phyloP scores from a whole-genome alignment of 2,113 vertebrate genomes.

The Halcyon senegalensis region DNA sequence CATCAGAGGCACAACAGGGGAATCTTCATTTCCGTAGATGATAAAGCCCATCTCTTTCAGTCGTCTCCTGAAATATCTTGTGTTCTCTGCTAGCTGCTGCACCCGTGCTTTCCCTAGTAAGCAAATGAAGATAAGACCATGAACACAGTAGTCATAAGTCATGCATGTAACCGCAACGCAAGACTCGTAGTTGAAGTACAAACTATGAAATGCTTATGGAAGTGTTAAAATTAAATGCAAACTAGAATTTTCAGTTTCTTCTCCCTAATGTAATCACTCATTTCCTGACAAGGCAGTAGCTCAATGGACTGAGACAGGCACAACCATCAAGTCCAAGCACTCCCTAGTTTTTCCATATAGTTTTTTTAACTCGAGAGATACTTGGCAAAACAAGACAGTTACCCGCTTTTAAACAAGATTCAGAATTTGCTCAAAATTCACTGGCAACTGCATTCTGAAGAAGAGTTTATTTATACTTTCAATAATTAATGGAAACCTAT shows the following conservation, averaged over 20 bases:
- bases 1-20: conserved; percentile 95
- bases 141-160: background rate
- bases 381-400: background rate
- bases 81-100: conserved; percentile 90
- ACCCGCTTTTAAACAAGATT: background rate
- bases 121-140: background rate
- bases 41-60: conserved; percentile 93
- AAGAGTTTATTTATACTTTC: background rate
- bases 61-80: conserved; percentile 89
- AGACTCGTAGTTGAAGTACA: background rate
- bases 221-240: background rate
- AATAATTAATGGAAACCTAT: background rate
- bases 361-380: background rate
- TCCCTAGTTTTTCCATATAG: background rate
- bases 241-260: background rate
- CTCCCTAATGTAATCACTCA: background rate
- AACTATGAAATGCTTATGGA: background rate
- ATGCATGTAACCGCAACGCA: background rate
- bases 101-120: conserved; percentile 85
- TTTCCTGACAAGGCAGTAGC: background rate
- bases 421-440: background rate
- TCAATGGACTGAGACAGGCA: background rate
- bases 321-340: background rate
- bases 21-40: conserved; percentile 95
- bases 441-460: background rate